phyloP scores from a whole-genome alignment of 2,888 invertebrate genomes.

The Pollenia griseotomentosa region DNA sequence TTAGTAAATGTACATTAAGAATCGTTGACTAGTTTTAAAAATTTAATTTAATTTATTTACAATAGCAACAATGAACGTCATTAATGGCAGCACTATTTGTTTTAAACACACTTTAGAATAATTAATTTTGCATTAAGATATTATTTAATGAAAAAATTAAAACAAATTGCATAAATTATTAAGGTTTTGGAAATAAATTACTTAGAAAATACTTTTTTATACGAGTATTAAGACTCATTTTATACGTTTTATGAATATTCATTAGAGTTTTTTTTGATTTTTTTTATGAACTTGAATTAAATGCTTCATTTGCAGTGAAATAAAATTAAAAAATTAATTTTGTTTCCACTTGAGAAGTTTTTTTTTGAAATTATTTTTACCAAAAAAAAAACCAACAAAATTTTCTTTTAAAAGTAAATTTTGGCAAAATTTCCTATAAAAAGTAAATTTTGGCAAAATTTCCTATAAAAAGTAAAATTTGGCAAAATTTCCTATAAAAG shows the following conservation, averaged over 20 bases:
- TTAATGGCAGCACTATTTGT: constrained; percentile 19
- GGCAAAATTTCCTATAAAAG: too few species aligned
- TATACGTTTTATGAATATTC: background rate
- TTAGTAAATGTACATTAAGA: constrained; percentile 16
- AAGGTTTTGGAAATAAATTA: constrained; percentile 1
- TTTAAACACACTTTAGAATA: constrained; percentile 63
- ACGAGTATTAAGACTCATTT: background rate
- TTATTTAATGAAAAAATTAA: background rate
- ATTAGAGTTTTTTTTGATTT: background rate
- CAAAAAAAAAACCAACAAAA: too few species aligned
- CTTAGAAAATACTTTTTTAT: background rate
- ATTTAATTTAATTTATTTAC: constrained; percentile 19
- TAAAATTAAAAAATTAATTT: background rate
- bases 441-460: too few species aligned
- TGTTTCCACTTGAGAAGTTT: constrained; percentile 9
- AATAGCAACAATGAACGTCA: constrained; percentile 13
- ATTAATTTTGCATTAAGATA: constrained; percentile 47
- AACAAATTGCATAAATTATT: constrained; percentile 23
- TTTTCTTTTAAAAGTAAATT: too few species aligned
- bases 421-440: too few species aligned
- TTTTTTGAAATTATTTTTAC: too few species aligned
- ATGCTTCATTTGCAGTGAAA: constrained; percentile 20
- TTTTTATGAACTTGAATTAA: constrained; percentile 7
- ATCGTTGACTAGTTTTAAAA: constrained; percentile 17
- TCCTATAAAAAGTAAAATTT: too few species aligned